Evolutionary conservation across 2,113 vertebrate species (phyloP).

Genomic region (Aythya baeri): DNA sequence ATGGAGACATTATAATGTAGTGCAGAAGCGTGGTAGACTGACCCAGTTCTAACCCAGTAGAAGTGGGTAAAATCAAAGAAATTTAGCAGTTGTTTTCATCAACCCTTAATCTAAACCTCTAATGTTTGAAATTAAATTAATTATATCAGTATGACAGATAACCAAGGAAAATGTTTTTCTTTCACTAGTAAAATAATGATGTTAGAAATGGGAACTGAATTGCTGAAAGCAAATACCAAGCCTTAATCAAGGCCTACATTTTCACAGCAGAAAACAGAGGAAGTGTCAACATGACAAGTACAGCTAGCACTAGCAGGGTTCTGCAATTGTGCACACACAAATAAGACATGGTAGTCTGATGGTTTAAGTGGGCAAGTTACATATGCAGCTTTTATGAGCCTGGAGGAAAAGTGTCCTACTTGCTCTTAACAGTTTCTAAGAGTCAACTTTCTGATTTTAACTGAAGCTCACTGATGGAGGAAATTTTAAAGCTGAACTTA

Average conservation of each 20-base stretch:
- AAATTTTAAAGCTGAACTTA: conserved; percentile 9
- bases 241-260: background rate
- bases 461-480: background rate
- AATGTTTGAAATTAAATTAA: background rate
- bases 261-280: background rate
- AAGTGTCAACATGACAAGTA: background rate
- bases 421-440: background rate
- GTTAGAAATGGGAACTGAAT: background rate
- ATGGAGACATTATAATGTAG: background rate
- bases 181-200: background rate
- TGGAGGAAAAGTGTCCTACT: background rate
- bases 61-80: background rate
- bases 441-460: background rate
- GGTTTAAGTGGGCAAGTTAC: background rate
- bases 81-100: background rate
- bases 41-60: background rate
- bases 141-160: background rate
- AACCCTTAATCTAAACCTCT: background rate
- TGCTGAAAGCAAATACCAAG: background rate
- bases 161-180: background rate
- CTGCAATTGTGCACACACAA: background rate
- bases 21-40: background rate
- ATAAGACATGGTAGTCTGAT: background rate
- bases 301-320: background rate
- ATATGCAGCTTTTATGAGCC: background rate